Evolutionary conservation across 2,797 vertebrate genomes (phyloP), one percentile per base, ranked within the genome.

Genomic region (Triplophysa yarkandensis): DNA sequence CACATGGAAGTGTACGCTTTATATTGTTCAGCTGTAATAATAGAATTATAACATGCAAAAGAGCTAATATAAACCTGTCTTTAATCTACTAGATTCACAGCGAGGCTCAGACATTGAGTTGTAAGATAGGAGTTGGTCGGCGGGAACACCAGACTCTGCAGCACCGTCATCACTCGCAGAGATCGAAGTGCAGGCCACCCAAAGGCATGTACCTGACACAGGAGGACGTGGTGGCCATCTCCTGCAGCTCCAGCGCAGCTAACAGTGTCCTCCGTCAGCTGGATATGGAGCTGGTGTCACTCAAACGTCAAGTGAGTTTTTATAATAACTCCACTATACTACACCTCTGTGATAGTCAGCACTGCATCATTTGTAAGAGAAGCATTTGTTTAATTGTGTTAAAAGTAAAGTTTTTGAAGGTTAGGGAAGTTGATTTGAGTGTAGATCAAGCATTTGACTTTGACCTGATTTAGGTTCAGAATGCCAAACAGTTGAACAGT

Each of bases 171-270:
- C 97, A 98, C 85, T 93, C 93, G 1, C 96, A 97, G 84, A 94
- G 97, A 2, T 95, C 97, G 46, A 97, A 97, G 84, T 98, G 95
- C 85, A 94, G 96, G 1, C 97, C 97, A 1, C 97, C 97, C 3
- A 98, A 98, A 89, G 97, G 97, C 91, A 99, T 99, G 97, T 98
- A 94, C 87, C 90, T 99, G 85, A 96, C 92, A 61, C 96, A 97
- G 88, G 97, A 98, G 85, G 97, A 98, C 62, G 97, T 98, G 76
- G 92, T 97, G 84, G 96, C 96, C 1, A 94, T 99, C 54, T 98
- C 97, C 84, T 98, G 96, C 90, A 96, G 95, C 75, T 90, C 94
- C 81, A 95, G 92, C 19, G 95, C 97, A 19, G 97, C 97, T 83
- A 97, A 92, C 90, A 95, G 95, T 17, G 94, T 99, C 76, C 94